Percentiles rank a stretch among this genome's conserved stretches.
Evolutionary conservation across 1,140 invertebrate genomes (phyloP).

Genomic region (Leptinotarsa texana): DNA sequence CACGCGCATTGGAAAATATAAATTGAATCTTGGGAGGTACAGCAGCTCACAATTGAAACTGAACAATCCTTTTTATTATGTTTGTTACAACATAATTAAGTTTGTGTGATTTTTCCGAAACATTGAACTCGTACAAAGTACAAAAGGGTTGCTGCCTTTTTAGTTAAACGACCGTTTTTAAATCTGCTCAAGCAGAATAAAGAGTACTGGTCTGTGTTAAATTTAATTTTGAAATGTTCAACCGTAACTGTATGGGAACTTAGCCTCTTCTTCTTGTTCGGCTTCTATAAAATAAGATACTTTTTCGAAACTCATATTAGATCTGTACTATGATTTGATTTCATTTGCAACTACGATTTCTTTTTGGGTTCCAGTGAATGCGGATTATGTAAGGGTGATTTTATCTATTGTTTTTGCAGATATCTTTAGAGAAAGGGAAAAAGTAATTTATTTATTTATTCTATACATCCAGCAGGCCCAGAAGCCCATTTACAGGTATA

Average conservation of each 20-base stretch:
- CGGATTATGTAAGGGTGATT: too few species aligned
- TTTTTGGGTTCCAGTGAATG: too few species aligned
- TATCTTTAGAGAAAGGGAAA: too few species aligned
- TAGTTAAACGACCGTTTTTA: slow-evolving; percentile 35
- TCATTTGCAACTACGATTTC: too few species aligned
- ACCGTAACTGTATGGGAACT: slow-evolving; percentile 15
- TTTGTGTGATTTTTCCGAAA: slow-evolving; percentile 38
- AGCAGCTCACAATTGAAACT: slow-evolving; percentile 15
- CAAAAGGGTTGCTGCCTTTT: slow-evolving; percentile 38
- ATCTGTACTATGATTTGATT: too few species aligned
- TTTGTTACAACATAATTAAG: slow-evolving; percentile 38
- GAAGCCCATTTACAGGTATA: too few species aligned
- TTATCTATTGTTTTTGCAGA: too few species aligned
- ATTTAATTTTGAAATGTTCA: slow-evolving; percentile 35
- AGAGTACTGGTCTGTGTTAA: slow-evolving; percentile 31
- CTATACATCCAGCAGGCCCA: too few species aligned
- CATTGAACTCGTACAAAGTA: slow-evolving; percentile 31
- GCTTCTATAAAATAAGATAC: not conserved
- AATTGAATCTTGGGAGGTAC: slow-evolving; percentile 17
- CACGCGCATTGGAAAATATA: slow-evolving; percentile 10
- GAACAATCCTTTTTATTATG: slow-evolving; percentile 32
- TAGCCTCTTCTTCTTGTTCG: slow-evolving; percentile 10
- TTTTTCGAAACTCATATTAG: not conserved
- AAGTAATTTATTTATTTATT: too few species aligned
- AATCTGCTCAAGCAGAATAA: slow-evolving; percentile 35